Conservation (phyloP, 2,888 invertebrate species). For the Ophraella communa region DNA sequence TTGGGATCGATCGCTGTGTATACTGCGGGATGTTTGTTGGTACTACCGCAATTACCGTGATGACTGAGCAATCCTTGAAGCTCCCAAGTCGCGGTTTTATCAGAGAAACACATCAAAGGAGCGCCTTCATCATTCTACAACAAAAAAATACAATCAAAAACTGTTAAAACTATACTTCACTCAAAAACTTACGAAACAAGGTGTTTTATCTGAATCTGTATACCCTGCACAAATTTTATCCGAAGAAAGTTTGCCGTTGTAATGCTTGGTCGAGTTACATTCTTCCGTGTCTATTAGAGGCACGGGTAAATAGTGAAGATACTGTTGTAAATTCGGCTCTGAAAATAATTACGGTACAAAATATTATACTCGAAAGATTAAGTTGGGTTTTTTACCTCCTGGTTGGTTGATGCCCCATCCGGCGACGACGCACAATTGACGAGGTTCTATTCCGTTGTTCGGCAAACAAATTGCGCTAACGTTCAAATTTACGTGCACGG, state of each 20-base stretch:
- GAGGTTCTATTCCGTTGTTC: slow-evolving; percentile 58
- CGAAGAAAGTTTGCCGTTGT: slow-evolving; percentile 65
- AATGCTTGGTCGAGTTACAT: slow-evolving; percentile 69
- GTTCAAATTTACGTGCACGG: slow-evolving; percentile 62
- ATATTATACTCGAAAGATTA: no score
- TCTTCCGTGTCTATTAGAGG: slow-evolving; percentile 63
- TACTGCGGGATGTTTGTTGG: slow-evolving; percentile 64
- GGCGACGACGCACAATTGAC: slow-evolving; percentile 65
- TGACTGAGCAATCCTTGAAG: slow-evolving; percentile 68
- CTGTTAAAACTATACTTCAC: background rate
- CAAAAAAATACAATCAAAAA: slow-evolving; percentile 2
- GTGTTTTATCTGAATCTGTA: slow-evolving; percentile 64
- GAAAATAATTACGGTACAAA: slow-evolving; percentile 42
- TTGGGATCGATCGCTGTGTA: slow-evolving; percentile 60
- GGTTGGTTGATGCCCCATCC: slow-evolving; percentile 66
- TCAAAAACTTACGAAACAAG: slow-evolving; percentile 69
- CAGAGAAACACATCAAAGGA: slow-evolving; percentile 68
- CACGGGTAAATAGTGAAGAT: slow-evolving; percentile 64
- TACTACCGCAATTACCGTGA: slow-evolving; percentile 66
- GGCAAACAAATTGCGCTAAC: slow-evolving; percentile 68
- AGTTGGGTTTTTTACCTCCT: slow-evolving; percentile 54
- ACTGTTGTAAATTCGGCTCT: slow-evolving; percentile 61
- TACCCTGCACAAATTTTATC: slow-evolving; percentile 68
- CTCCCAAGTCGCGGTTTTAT: slow-evolving; percentile 64
- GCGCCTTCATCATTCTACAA: slow-evolving; percentile 72